Evolutionary conservation across 2,113 vertebrate species (phyloP).

Genomic region (Cyanistes caeruleus): DNA sequence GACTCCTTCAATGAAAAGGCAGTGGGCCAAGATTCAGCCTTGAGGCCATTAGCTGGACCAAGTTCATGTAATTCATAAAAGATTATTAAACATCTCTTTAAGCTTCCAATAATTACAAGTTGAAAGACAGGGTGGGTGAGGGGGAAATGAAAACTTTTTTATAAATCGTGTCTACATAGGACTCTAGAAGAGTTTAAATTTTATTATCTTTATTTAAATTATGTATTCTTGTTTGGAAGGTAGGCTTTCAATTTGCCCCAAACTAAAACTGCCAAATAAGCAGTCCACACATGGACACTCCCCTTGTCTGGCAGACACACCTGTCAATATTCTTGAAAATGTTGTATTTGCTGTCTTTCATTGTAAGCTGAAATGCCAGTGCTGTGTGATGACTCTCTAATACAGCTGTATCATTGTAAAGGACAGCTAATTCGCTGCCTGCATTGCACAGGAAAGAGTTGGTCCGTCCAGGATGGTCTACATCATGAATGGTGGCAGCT

Average conservation of each 20-base stretch:
- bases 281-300: neutral
- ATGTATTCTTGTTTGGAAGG: neutral
- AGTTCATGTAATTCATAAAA: neutral
- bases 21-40: neutral
- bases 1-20: neutral
- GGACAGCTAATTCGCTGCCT: constrained; percentile 91
- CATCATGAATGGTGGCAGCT: constrained; percentile 92
- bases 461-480: constrained; percentile 93
- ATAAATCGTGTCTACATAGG: neutral
- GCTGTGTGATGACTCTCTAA: constrained; percentile 95
- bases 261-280: neutral
- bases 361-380: constrained; percentile 93
- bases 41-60: neutral
- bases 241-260: neutral
- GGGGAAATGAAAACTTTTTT: neutral
- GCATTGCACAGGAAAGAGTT: constrained; percentile 97
- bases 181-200: neutral
- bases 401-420: constrained; percentile 94
- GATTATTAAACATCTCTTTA: neutral
- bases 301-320: constrained; percentile 58
- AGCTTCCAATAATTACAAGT: neutral
- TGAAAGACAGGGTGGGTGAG: neutral
- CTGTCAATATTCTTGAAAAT: constrained; percentile 96
- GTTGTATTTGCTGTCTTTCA: constrained; percentile 90
- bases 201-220: neutral